These are phyloP conservation scores for Alethe castanea DNA, from an alignment of 2,113 vertebrate genomes.

Conservation along the genomic window DNA sequence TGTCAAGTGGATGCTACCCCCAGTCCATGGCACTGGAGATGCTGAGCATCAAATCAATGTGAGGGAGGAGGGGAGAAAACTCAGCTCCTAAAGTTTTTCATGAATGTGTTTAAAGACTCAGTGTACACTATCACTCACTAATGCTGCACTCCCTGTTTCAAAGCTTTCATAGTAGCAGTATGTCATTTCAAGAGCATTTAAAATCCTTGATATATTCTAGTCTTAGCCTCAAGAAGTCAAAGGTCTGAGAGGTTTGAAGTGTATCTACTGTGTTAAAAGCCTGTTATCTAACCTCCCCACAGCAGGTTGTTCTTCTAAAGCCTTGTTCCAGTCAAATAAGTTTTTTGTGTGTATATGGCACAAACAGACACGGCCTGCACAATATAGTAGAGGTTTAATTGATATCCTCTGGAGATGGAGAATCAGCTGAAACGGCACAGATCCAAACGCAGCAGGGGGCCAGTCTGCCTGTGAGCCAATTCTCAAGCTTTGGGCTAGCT, in stretches of 20 bases:
- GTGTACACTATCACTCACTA: neutral
- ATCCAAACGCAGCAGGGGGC: conserved; percentile 41
- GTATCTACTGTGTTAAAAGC: conserved; percentile 65
- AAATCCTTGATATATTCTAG: conserved; percentile 50
- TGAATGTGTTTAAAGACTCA: conserved; percentile 24
- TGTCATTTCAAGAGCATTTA: conserved; percentile 51
- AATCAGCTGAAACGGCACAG: conserved; percentile 54
- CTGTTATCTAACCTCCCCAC: conserved; percentile 45
- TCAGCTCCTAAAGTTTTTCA: neutral
- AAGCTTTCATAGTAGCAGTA: neutral
- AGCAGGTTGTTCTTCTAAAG: conserved; percentile 57
- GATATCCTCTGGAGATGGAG: conserved; percentile 59
- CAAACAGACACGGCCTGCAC: conserved; percentile 37
- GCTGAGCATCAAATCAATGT: neutral
- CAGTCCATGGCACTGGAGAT: neutral
- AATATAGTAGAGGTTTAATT: conserved; percentile 61
- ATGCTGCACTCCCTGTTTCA: neutral
- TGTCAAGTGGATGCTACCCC: neutral
- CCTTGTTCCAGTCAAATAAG: conserved; percentile 57
- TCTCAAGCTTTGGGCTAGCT: conserved; percentile 52
- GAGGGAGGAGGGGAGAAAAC: neutral
- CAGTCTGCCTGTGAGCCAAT: neutral
- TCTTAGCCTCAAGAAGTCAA: conserved; percentile 54
- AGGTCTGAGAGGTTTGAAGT: conserved; percentile 60
- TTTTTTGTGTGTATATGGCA: conserved; percentile 46